These are phyloP conservation scores for Zaprionus vittiger DNA, from an alignment of 1,140 invertebrate species.

Conservation along the genomic window DNA sequence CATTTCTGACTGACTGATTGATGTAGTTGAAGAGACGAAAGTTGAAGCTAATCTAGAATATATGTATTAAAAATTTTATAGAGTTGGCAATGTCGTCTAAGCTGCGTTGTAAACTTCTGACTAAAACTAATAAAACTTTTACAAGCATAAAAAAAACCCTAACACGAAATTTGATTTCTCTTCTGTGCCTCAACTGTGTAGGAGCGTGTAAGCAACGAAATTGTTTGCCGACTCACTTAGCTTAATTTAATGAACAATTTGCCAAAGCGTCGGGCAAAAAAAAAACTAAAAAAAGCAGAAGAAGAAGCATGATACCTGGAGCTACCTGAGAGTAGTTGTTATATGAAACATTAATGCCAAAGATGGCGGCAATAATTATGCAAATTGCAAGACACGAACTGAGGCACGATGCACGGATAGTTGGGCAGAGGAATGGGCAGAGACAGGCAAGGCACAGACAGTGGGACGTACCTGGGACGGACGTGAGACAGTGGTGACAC, in stretches of 20 bases:
- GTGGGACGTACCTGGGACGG: neutral
- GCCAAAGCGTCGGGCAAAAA: slow-evolving; percentile 2
- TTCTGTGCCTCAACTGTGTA: neutral
- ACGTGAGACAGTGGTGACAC: slow-evolving; percentile 47
- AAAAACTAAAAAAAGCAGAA: slow-evolving; percentile 20
- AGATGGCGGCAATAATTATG: slow-evolving; percentile 72
- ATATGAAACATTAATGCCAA: slow-evolving; percentile 51
- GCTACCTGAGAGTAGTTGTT: slow-evolving; percentile 32
- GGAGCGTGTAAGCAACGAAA: slow-evolving; percentile 23
- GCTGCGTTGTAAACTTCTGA: too few relatives aligned
- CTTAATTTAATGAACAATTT: slow-evolving; percentile 70
- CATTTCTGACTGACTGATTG: too few relatives aligned
- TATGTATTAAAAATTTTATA: too few relatives aligned
- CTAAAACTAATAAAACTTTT: too few relatives aligned
- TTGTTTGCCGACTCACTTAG: slow-evolving; percentile 57
- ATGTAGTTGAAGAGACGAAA: too few relatives aligned
- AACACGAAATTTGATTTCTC: neutral
- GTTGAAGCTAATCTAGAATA: too few relatives aligned
- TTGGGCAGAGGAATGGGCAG: neutral
- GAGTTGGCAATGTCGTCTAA: too few relatives aligned
- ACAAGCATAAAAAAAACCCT: neutral
- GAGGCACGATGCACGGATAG: slow-evolving; percentile 1
- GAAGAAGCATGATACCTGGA: slow-evolving; percentile 1
- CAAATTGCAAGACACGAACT: slow-evolving; percentile 72
- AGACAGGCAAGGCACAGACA: neutral